These are phyloP conservation scores for Apeltes quadracus DNA, from an alignment of 2,113 vertebrate genomes.

Conservation along the genomic window DNA sequence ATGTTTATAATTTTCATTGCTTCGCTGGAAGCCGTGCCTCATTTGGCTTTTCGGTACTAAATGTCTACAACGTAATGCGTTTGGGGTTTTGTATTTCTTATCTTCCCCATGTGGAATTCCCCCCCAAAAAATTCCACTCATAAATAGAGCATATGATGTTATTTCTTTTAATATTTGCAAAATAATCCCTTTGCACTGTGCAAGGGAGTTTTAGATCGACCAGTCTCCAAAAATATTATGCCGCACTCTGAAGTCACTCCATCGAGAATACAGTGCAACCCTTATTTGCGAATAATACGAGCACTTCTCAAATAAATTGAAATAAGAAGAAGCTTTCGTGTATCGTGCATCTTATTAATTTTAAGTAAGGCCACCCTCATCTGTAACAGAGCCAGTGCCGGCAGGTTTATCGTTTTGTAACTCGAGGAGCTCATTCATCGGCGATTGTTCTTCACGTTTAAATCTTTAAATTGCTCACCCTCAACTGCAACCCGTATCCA, in stretches of 20 bases:
- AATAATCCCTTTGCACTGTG: neutral
- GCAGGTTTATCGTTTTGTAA: neutral
- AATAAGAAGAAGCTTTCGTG: neutral
- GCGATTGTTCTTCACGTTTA: neutral
- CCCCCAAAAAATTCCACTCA: neutral
- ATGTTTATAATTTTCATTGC: slow-evolving; percentile 32
- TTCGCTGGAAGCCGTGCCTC: slow-evolving; percentile 10
- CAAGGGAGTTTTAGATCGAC: slow-evolving; percentile 8
- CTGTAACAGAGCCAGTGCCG: neutral
- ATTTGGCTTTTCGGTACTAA: slow-evolving; percentile 9
- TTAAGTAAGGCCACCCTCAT: neutral
- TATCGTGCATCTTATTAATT: neutral
- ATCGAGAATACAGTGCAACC: slow-evolving; percentile 4
- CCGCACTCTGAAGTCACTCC: slow-evolving; percentile 15
- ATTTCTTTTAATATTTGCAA: slow-evolving; percentile 21
- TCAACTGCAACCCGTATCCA: neutral
- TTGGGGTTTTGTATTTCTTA: slow-evolving; percentile 19
- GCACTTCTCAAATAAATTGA: neutral
- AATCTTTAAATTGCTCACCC: neutral
- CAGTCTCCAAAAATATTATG: slow-evolving; percentile 8
- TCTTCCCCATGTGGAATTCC: neutral
- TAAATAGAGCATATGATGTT: neutral
- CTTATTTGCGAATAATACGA: neutral
- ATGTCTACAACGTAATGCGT: slow-evolving; percentile 6
- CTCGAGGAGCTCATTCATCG: neutral